Evolutionary conservation across 2,113 vertebrate species (phyloP).

Genomic region (Paramormyrops kingsleyae): DNA sequence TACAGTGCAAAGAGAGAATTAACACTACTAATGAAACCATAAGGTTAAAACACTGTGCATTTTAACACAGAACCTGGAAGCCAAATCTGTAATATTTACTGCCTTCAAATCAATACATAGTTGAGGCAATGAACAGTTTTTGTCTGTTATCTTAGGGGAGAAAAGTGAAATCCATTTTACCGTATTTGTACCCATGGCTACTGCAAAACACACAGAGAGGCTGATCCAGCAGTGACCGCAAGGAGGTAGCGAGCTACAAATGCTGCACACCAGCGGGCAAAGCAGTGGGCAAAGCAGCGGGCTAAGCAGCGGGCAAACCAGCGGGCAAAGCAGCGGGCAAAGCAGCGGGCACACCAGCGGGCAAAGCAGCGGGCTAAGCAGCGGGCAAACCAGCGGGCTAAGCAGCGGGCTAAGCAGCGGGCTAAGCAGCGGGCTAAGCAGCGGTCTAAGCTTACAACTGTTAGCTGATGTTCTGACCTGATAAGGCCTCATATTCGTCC

Average conservation of each 20-base stretch:
- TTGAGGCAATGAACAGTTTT: neutral
- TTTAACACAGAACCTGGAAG: neutral
- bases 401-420: no score
- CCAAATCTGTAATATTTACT: neutral
- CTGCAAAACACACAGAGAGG: neutral
- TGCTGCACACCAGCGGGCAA: neutral
- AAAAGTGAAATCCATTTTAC: neutral
- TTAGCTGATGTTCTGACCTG: slow-evolving; percentile 15
- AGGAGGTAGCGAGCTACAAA: neutral
- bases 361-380: no score
- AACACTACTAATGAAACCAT: neutral
- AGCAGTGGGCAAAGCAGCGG: no score
- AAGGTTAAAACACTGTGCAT: neutral
- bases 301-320: no score
- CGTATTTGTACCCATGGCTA: neutral
- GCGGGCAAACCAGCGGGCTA: no score
- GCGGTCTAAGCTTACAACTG: neutral
- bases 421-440: no score
- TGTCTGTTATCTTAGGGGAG: neutral
- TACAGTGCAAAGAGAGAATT: neutral
- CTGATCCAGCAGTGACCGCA: neutral
- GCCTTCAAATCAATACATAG: neutral
- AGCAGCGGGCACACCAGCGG: no score
- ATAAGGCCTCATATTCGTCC: neutral
- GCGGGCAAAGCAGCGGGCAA: no score